Evolutionary conservation across 1,140 invertebrate genomes (phyloP), one percentile per base, ranked within the genome.

Genomic region (Agrilus planipennis): DNA sequence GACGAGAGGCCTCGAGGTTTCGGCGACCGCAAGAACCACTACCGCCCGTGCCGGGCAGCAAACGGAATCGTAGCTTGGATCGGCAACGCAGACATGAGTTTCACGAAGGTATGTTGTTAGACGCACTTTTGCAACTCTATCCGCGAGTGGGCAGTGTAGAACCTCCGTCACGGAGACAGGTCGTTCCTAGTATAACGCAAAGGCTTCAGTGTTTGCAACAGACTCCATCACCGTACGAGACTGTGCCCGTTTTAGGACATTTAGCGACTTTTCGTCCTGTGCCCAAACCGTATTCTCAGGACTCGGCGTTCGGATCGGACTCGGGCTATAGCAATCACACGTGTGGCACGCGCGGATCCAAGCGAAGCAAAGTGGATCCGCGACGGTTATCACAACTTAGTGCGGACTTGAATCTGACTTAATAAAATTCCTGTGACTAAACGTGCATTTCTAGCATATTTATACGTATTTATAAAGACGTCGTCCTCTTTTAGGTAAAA

Each of bases 321-420:
- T 79, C 76, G 14, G 76, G 77, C 0, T 80, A 79, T 51, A 79
- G 76, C 47, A 76, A 80, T 50, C 72, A 79, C 43, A 79, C 77
- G 21, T 58, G 53, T 41, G 52, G 57, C 1, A 61, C 59, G 2
- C 49, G 60, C 22, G 53, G 57, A 9, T 62, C 60, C 7, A 60
- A 54, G 42, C 42, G 60, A 19, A 57, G 57, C 14, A 45, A 57
- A 14, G 41, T 57, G 19, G 60, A 62, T 42, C 54, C 50, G 3
- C 49, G 58, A 23, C 41, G 60, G 41, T 46, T 61, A 31, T 62
- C 60, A 18, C 58, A 62, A 42, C 46, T 62, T 20, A 62, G 60
- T 51, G 58, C 58, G 1, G 60, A 62, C 29, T 45, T 62, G 39
- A 50, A 59, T 3, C 48, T 61, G 37, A 60, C 56, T 40, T 61